phyloP scores from a whole-genome alignment of 2,797 vertebrate species.

The Masticophis lateralis region DNA sequence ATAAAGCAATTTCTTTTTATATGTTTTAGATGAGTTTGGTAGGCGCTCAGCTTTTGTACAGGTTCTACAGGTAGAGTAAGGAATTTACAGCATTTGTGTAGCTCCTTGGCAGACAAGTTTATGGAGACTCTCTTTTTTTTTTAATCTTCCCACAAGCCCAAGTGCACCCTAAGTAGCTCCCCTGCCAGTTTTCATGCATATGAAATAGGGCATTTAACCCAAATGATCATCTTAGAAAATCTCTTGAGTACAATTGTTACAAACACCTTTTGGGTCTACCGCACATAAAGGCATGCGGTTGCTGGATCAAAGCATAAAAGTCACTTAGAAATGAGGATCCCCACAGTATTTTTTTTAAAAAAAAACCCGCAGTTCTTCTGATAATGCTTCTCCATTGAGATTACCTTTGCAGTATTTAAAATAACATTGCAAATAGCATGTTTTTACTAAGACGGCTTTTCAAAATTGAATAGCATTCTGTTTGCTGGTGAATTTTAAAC shows the following conservation, averaged over 20 bases:
- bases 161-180: background rate
- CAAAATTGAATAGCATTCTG: background rate
- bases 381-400: background rate
- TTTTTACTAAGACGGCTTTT: background rate
- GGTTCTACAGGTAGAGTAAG: background rate
- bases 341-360: background rate
- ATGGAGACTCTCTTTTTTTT: background rate
- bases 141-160: background rate
- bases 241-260: constrained; percentile 1
- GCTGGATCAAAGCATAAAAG: constrained; percentile 13
- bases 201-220: constrained; percentile 12
- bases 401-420: constrained; percentile 3
- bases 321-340: background rate
- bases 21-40: background rate
- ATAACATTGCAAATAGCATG: background rate
- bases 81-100: constrained; percentile 48
- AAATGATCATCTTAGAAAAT: constrained; percentile 15
- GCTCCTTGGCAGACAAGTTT: background rate
- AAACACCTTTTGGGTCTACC: background rate
- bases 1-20: background rate
- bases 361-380: background rate
- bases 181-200: constrained; percentile 16
- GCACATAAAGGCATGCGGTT: background rate
- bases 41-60: background rate
- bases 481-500: background rate